Conservation (phyloP, 2,888 invertebrate species). For the Halictus quadricinctus region DNA sequence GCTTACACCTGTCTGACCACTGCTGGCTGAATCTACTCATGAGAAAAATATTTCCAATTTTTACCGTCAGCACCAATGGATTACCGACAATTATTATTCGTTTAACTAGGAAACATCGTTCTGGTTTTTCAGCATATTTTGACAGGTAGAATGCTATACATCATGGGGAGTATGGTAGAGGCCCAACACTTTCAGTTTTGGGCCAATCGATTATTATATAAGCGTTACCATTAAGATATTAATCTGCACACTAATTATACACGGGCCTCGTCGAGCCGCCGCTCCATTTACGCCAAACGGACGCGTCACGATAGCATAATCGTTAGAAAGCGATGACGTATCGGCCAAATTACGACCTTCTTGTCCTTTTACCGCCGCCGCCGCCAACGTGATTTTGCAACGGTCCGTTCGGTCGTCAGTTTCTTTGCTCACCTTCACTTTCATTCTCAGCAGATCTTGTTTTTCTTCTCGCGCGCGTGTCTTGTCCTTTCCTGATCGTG, state of each 20-base stretch:
- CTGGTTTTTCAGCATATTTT: no score
- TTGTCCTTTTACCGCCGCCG: slow-evolving; percentile 51
- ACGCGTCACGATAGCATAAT: slow-evolving; percentile 50
- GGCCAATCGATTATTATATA: background rate
- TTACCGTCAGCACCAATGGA: no score
- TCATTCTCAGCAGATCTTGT: slow-evolving; percentile 54
- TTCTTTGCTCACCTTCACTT: slow-evolving; percentile 65
- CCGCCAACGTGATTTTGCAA: slow-evolving; percentile 54
- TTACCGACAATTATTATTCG: no score
- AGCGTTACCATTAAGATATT: background rate
- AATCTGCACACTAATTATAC: background rate
- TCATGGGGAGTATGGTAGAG: background rate
- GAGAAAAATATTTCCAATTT: no score
- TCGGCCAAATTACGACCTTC: slow-evolving; percentile 60
- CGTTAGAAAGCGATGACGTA: slow-evolving; percentile 61
- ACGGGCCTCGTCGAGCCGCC: background rate
- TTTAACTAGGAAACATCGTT: no score
- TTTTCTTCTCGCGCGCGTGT: slow-evolving; percentile 29
- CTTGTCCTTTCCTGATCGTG: slow-evolving; percentile 36
- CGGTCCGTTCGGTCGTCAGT: slow-evolving; percentile 39
- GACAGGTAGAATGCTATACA: background rate
- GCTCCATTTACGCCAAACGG: slow-evolving; percentile 29
- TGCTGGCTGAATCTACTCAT: no score
- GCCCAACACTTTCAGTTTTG: background rate
- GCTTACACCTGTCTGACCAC: no score